Conservation (phyloP, 1,140 invertebrate species). For the Pogonognathellus flavescens region DNA sequence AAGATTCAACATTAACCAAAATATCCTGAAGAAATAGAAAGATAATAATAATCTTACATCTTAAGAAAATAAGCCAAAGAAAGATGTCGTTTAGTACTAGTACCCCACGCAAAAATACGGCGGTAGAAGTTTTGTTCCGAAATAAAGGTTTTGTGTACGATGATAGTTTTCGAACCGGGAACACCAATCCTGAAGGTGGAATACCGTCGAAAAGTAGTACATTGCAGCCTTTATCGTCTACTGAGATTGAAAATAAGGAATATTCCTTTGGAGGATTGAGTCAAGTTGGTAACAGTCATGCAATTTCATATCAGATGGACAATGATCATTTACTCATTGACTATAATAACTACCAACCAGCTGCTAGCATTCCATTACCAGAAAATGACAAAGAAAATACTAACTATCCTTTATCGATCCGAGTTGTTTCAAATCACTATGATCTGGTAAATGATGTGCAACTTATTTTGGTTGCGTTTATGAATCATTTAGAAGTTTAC, state of each 20-base stretch:
- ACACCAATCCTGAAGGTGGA: background rate
- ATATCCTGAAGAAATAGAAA: too few species aligned
- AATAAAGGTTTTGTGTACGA: background rate
- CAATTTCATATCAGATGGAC: too few species aligned
- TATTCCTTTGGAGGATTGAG: too few species aligned
- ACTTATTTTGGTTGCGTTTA: slow-evolving; percentile 1
- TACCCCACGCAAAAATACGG: background rate
- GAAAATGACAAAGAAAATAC: background rate
- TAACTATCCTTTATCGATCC: background rate
- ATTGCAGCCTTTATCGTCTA: too few species aligned
- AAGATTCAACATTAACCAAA: too few species aligned
- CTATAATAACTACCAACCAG: background rate
- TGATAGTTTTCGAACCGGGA: background rate
- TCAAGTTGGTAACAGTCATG: too few species aligned
- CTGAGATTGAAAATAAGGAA: too few species aligned
- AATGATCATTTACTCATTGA: background rate
- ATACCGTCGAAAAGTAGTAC: too few species aligned
- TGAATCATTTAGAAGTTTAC: background rate
- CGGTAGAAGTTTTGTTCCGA: background rate
- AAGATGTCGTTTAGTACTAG: background rate
- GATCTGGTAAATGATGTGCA: background rate
- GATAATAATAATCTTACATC: too few species aligned
- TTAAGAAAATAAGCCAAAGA: too few species aligned
- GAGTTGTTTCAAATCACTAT: background rate
- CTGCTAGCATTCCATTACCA: background rate